phyloP scores from a whole-genome alignment of 1,140 invertebrate species.

The Zaprionus lachaisei region DNA sequence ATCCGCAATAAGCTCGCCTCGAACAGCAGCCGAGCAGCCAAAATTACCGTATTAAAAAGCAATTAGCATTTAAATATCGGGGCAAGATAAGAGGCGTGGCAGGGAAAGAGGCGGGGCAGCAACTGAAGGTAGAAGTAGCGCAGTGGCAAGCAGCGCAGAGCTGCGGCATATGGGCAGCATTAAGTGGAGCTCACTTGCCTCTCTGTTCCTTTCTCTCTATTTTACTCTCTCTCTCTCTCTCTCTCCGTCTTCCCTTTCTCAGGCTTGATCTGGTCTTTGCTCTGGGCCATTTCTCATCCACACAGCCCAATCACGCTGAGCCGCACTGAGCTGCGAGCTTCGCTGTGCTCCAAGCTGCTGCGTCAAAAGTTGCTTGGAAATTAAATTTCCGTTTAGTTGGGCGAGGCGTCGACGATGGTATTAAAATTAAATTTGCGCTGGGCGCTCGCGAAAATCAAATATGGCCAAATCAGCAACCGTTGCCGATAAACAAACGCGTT shows the following conservation, averaged over 20 bases:
- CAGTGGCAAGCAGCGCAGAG: neutral
- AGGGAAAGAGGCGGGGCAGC: constrained; percentile 8
- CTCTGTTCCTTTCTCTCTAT: constrained; percentile 17
- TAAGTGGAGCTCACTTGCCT: constrained; percentile 35
- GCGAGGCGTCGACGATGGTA: constrained; percentile 49
- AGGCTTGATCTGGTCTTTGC: constrained; percentile 2
- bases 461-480: constrained; percentile 68
- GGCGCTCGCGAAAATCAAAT: constrained; percentile 55
- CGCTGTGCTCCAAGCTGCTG: constrained; percentile 1
- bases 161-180: constrained; percentile 41
- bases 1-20: constrained; percentile 81
- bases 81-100: constrained; percentile 42
- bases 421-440: constrained; percentile 76
- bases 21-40: constrained; percentile 56
- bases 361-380: constrained; percentile 67
- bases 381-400: constrained; percentile 77
- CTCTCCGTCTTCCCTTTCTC: neutral
- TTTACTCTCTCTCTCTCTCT: neutral
- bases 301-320: constrained; percentile 4
- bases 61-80: constrained; percentile 81
- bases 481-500: constrained; percentile 77
- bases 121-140: neutral
- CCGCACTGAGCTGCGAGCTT: neutral
- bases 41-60: constrained; percentile 84
- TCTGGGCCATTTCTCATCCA: constrained; percentile 12